Base-by-base conservation (phyloP, 64 coral and sea anemone species). In the Montipora capricornis region DNA sequence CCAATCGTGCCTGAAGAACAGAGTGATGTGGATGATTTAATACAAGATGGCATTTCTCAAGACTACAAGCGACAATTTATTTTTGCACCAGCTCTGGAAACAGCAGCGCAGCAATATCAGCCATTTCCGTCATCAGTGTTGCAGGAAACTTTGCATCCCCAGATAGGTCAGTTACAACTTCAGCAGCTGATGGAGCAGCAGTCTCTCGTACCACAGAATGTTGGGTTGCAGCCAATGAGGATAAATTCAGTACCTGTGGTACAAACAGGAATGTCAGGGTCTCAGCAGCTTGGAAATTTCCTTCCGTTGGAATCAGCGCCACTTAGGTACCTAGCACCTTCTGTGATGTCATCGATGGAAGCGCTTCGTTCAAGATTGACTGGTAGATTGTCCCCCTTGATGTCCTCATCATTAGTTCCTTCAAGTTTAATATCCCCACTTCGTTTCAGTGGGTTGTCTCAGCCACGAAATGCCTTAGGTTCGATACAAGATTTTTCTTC, bases 61-160 rank as follows among this genome's bases (percentile, higher is more conserved):
- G 73, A 91, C 9, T 85, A 82, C 17, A 98, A 98, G 55, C 68
- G 96, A 45, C 77, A 98, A 45, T 79, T 92, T 78, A 92, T 98
- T 6, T 51, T 98, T 6, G 90, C 89, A 20, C 93, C 93, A 26
- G 48, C 79, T 24, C 47, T 95, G 37, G 13, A 85, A 8, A n/a
- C 93, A n/a, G 9, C 61, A 64, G 8, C 83, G 37, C 84, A 86
- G 70, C 76, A 89, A 9, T 80, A 87, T 15, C 94, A 59, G 64
- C 64, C 76, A 3, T 49, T 88, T 11, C 55, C 61, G 17, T 47
- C 94, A 64, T 6, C 29, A 12, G 74, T 62, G 17, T 62, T 68
- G 10, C 89, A 87, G 67, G 62, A 76, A 26, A 78, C 79, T 15
- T 15, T 79, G 49, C 81, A 61, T 76, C 94, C 90, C 50, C 94